Base-by-base conservation (phyloP, 2,888 invertebrate genomes). In the Hydroisotoma schaefferi region DNA sequence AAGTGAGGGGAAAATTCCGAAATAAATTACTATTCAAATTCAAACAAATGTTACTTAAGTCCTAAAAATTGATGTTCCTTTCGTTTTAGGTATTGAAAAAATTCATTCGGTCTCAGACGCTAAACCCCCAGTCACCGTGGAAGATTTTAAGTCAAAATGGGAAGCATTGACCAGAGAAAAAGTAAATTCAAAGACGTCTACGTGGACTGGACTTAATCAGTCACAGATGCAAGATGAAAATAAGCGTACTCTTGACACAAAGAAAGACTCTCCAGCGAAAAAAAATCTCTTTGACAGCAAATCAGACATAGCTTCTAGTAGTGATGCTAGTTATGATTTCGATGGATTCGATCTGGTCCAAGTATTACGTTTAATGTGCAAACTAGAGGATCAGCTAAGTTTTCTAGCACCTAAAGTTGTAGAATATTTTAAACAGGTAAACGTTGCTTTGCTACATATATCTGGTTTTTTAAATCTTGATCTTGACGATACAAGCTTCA, bases 311-410 rank as follows among this genome's bases (percentile, higher is more conserved):
- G 47, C 55, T 26, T 48, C 57, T 2, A 62, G 61, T 27, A 56
- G 62, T 25, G 52, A 57, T 18, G 54, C 43, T 20, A 57, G 55
- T 38, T 59, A 56, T 51, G 57, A 62, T 25, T 63, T 63, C 40
- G 63, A 61, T 49, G 70, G 67, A 3, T 58, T 67, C 51, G 69
- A 66, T 57, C 59, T 71, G 8, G 59, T 63, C 2, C 61, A 69
- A 56, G 65, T 68, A 8, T 49, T 73, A 10, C 40, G 61, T 23
- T 40, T 68, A 6, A 68, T 73, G 65, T 43, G 44, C 12, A 49
- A 62, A 3, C 44, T 66, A 26, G 71, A 73, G 46, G 70, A 71
- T 43, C 66, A 69, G 27, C 48, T 73, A 18, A 69, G 71, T 43
- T 63, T 70, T 48, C 63, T 69, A 40, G 68, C 69, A 26, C 53